Evolutionary conservation across 2,113 vertebrate genomes (phyloP), one percentile per base, ranked within the genome.

Genomic region (Anoura caudifer): DNA sequence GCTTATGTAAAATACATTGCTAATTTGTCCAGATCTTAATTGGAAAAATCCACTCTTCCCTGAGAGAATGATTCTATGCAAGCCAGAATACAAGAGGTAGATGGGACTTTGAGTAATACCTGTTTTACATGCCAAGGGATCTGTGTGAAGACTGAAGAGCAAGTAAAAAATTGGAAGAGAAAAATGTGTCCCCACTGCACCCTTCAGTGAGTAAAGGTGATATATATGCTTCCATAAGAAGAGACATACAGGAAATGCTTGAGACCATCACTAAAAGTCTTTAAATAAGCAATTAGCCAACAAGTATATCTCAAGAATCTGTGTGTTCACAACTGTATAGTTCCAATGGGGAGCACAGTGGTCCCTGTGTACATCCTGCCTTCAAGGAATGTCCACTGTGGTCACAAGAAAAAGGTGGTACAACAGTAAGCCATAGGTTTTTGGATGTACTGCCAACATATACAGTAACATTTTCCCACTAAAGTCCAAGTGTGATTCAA

Each of bases 1-100:
- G 16, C 72, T 96, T 84, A 31, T 47, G 4, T 81, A 80, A 97
- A 90, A 79, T 52, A 41, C 19, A 33, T 20, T 72, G 82, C 43
- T 69, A 82, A 95, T 90, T 63, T 94, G 28, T 90, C 56, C 50
- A 80, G 87, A 47, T 36, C 33, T 96, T 87, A 86, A 94, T 65
- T 56, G 69, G 67, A 85, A 96, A 93, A 97, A 45, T 47, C 73
- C 20, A 67, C 43, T 67, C 6, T 33, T 85, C 67, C 82, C 61
- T 63, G 36, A 67, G 41, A 63, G 28, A 59, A 72, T 54, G 45
- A 33, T 89, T 5, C 20, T 52, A 31, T 54, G 54, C 6, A 59
- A 79, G 45, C 19, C 28, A 77, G 69, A 82, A 77, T 33, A 33
- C 33, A 41, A 77, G 28, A 52, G 19, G 33, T 9, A 36, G 69